phyloP scores from a whole-genome alignment of 2,113 vertebrate genomes.

The Dromas ardeola region DNA sequence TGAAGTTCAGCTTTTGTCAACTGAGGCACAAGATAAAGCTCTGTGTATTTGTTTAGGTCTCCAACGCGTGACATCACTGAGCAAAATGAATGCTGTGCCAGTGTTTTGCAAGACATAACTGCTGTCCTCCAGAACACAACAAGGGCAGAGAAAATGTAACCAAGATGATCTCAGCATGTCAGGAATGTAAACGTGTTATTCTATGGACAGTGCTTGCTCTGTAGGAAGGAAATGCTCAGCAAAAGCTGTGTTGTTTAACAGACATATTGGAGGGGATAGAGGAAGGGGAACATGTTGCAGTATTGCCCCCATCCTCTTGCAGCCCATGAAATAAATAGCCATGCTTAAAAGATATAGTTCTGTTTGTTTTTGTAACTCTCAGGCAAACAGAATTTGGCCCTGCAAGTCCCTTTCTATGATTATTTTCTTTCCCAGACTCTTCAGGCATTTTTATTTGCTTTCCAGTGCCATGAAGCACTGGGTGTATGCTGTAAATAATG shows the following conservation, averaged over 20 bases:
- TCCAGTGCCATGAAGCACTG: neutral
- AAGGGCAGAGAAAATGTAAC: constrained; percentile 55
- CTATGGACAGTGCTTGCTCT: neutral
- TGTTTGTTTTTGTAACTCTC: neutral
- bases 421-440: neutral
- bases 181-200: constrained; percentile 38
- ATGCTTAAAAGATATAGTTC: neutral
- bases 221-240: constrained; percentile 60
- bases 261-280: constrained; percentile 25
- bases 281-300: constrained; percentile 25
- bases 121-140: neutral
- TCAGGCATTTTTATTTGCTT: neutral
- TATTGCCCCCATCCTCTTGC: constrained; percentile 9
- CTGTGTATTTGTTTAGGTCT: constrained; percentile 39
- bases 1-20: constrained; percentile 50
- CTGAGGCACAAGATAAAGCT: constrained; percentile 53
- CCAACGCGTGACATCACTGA: neutral
- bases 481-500: neutral
- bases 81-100: constrained; percentile 9
- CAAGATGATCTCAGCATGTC: constrained; percentile 48
- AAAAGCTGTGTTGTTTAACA: constrained; percentile 50
- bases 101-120: neutral
- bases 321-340: neutral
- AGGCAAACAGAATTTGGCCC: neutral
- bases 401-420: neutral